Base-by-base conservation (phyloP, 2,113 vertebrate genomes). In the Indicator indicator region DNA sequence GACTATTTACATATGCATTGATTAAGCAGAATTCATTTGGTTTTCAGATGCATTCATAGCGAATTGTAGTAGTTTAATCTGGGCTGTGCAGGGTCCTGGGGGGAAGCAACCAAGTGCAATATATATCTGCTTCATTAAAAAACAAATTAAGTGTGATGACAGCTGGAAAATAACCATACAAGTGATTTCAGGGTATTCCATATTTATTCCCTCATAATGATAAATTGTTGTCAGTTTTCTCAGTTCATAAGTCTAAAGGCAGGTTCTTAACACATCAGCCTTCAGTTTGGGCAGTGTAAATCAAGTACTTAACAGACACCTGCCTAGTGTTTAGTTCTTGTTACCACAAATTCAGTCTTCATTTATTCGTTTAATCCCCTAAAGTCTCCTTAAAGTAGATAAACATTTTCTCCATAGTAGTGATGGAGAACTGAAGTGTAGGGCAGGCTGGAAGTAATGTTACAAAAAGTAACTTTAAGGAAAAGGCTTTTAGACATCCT, bases 21-120 rank as follows among this genome's bases (percentile, higher is more conserved):
- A 74, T 93, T 84, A 91, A 93, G 56, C 16, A 10, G 83, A 81
- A 93, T 70, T 23, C 50, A 69, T 86, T 86, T 88, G 23, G 92
- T 86, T 83, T 95, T 94, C 73, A 91, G 56, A 73, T 94, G 52
- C 64, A 63, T 92, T 91, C 74, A 40, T 13, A 89, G 68, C 85
- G 74, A 79, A 75, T 90, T 92, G 30, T 84, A 85, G 33, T 67
- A 94, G 83, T 95, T 96, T 89, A 86, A 86, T 95, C 83, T 50
- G 73, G 73, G 44, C 60, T 77, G 30, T 93, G 21, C n/a, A 88
- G 46, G 30, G 63, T 91, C 81, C 76, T 88, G 33, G 67, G 60
- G 36, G 38, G 23, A 92, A 93, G 59, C 59, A 77, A 83, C 72
- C 63, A 80, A 90, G 36, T 44, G 52, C 23, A 69, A 56, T 88